Evolutionary conservation across 2,797 vertebrate genomes (phyloP), one percentile per base, ranked within the genome.

Genomic region (Hippoglossus hippoglossus): DNA sequence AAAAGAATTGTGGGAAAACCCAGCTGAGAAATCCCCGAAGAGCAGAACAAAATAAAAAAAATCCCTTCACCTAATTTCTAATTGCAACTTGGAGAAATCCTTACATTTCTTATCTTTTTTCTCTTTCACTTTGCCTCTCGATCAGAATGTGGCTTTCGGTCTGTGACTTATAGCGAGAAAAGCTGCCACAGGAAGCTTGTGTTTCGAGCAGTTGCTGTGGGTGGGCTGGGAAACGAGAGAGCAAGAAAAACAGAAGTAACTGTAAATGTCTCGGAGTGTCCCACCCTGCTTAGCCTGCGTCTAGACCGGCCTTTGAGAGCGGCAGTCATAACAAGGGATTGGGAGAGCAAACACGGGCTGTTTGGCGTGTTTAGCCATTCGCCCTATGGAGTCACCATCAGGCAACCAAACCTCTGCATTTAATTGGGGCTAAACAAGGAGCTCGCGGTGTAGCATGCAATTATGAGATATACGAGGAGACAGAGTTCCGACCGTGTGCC

Each of bases 201-300:
- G 70, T 79, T 28, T 39, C 36, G 68, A 90, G 89, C 80, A 77
- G 84, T 89, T 92, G 78, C 79, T 89, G 92, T 92, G 93, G 92
- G 91, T 92, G 88, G 90, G 90, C 86, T 71, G 79, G 82, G 19
- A 84, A 87, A 75, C 63, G 57, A 80, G 65, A 75, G 64, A 80
- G 79, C 76, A 68, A 77, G 55, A 89, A 80, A 91, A 86, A 91
- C 79, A 93, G 85, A 82, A 85, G 82, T 89, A 84, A 92, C 89
- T 84, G 89, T 90, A 90, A 89, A 88, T 64, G 81, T 86, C 86
- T 92, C 44, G 0, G 34, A 57, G 74, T 8, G 91, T 92, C 90
- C 91, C 92, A 89, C 93, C 93, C 92, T 90, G 85, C 86, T 90
- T 76, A 88, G 86, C 72, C 77, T 83, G 76, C 60, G 87, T 94